These are phyloP conservation scores for Nycticebus coucang DNA, from an alignment of 2,113 vertebrate species.

Conservation along the genomic window DNA sequence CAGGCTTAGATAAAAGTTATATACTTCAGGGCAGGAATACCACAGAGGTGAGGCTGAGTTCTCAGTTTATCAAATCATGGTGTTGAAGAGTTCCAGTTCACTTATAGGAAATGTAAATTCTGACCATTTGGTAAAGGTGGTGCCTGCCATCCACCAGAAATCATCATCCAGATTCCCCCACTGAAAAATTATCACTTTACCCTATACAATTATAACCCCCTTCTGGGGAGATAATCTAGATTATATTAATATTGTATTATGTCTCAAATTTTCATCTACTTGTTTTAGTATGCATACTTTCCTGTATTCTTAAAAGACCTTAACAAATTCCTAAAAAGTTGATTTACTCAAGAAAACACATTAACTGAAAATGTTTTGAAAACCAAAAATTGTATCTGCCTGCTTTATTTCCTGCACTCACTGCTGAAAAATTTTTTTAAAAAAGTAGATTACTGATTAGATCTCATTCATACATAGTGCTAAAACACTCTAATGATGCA, in stretches of 20 bases:
- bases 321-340: slow-evolving; percentile 23
- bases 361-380: slow-evolving; percentile 38
- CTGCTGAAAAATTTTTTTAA: not conserved
- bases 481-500: slow-evolving; percentile 14
- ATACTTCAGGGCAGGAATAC: not conserved
- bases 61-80: not conserved
- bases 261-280: not conserved
- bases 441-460: slow-evolving; percentile 46
- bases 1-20: not conserved
- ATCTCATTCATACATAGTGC: not conserved
- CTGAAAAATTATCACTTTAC: not conserved
- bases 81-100: not conserved
- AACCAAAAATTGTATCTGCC: slow-evolving; percentile 33
- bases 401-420: slow-evolving; percentile 44
- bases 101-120: not conserved
- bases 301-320: not conserved
- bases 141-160: not conserved
- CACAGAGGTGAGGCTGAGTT: not conserved
- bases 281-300: not conserved
- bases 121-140: not conserved
- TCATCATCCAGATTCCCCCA: not conserved
- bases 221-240: not conserved
- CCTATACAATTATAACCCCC: not conserved
- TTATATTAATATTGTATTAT: not conserved
- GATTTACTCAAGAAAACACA: slow-evolving; percentile 33